Conservation (phyloP, 2,797 vertebrate genomes). For the Onychomys leucogaster region DNA sequence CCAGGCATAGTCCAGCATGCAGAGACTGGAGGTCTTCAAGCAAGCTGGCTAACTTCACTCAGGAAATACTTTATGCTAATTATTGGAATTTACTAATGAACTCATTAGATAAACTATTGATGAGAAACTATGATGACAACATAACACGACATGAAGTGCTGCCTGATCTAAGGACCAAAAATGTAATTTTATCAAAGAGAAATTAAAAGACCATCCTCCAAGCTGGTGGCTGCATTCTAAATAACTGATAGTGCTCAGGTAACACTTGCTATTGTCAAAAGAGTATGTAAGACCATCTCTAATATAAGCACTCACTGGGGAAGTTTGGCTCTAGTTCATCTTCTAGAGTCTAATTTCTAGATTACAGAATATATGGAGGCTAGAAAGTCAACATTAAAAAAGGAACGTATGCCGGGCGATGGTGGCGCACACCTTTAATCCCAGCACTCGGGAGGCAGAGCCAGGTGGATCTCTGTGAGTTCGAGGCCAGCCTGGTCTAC, state of each 20-base stretch:
- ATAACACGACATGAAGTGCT: background rate
- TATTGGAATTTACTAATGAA: constrained; percentile 13
- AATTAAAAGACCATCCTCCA: background rate
- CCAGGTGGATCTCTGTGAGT: too few relatives aligned
- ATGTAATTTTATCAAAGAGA: background rate
- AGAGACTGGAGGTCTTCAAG: background rate
- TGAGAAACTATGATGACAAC: background rate
- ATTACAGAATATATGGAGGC: background rate
- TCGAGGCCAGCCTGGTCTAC: too few relatives aligned
- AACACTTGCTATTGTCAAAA: background rate
- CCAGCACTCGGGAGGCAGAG: too few relatives aligned
- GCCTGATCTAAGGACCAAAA: background rate
- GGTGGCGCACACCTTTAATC: too few relatives aligned
- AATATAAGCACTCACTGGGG: background rate
- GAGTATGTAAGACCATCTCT: background rate
- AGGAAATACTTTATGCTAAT: background rate
- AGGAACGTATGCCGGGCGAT: too few relatives aligned
- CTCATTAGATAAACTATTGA: background rate
- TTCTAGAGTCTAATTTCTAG: background rate
- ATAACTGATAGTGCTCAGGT: background rate
- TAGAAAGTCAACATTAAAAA: background rate
- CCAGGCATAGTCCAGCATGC: background rate
- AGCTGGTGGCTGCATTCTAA: background rate
- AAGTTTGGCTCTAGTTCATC: background rate
- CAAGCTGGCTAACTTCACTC: background rate